Evolutionary conservation across 2,113 vertebrate species (phyloP), one percentile per base, ranked within the genome.

Genomic region (Anser brachyrhynchus): DNA sequence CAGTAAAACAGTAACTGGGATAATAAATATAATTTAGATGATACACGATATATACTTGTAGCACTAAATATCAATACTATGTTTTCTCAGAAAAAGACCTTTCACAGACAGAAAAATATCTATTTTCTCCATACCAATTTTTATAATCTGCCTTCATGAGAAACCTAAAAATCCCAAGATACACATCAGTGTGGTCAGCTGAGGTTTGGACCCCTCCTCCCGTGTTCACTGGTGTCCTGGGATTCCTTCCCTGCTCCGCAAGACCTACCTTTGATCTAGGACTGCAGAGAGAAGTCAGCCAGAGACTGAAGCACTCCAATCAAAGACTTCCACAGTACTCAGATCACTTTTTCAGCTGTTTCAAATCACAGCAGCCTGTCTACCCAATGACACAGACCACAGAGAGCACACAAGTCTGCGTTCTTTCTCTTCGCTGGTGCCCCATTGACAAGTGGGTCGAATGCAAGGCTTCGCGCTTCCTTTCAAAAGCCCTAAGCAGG

Each of bases 401-500:
- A 71, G 43, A 84, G n/a, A 81, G 73, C 76, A 81, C 0, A 1
- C 0, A 4, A 78, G 43, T 20, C 89, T 92, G 80, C 14, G 55
- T 92, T 95, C 90, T 92, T 81, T 94, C 92, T 95, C 37, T 59
- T 89, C 35, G 14, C 33, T 67, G 73, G 57, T 87, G 69, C 61
- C 73, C n/a, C 58, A 67, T 11, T 75, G 80, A 93, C 88, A 94
- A 69, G 57, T 59, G 4, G 8, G 76, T n/a, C 2, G 1, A 93
- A 88, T 14, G 37, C 55, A 92, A 92, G 37, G 17, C 67, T 93
- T 86, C 28, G 4, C 0, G 17, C 33, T 72, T 78, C 52, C 46
- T 87, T 90, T 87, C 57, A 81, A 81, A 93, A 87, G 73, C 76
- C 61, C 6, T 43, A 15, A 89, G 72, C 2, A 3, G 52, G 69